Conservation (phyloP, 1,140 invertebrate genomes). For the Tetranychus cinnabarinus region DNA sequence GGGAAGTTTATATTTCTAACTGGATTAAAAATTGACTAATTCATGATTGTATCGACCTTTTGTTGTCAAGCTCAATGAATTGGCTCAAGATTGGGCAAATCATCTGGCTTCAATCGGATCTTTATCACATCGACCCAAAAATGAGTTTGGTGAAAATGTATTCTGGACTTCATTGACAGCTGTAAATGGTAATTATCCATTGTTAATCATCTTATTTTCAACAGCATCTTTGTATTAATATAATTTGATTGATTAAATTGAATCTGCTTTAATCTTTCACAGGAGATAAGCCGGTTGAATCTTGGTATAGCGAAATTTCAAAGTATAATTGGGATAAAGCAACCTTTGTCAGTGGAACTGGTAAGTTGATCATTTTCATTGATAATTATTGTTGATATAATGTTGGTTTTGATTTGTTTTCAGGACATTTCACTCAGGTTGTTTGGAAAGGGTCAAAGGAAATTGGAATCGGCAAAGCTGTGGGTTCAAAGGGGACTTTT, state of each 20-base stretch:
- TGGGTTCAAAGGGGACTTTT: slow-evolving; percentile 11
- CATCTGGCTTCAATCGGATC: neutral
- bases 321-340: neutral
- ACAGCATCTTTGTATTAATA: too few relatives aligned
- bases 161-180: neutral
- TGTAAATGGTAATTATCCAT: neutral
- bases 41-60: too few relatives aligned
- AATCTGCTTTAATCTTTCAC: neutral
- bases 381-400: neutral
- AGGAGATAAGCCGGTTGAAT: neutral
- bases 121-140: neutral
- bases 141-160: neutral
- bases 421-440: slow-evolving; percentile 21
- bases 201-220: too few relatives aligned
- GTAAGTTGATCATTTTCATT: neutral
- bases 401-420: neutral
- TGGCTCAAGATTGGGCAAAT: neutral
- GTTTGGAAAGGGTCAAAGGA: slow-evolving; percentile 45
- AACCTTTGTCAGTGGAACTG: neutral
- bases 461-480: slow-evolving; percentile 44
- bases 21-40: too few relatives aligned
- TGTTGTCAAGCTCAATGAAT: neutral
- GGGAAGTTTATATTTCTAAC: too few relatives aligned
- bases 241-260: neutral
- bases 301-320: neutral